Conservation (phyloP, 1,140 invertebrate genomes). For the Spodoptera litura region DNA sequence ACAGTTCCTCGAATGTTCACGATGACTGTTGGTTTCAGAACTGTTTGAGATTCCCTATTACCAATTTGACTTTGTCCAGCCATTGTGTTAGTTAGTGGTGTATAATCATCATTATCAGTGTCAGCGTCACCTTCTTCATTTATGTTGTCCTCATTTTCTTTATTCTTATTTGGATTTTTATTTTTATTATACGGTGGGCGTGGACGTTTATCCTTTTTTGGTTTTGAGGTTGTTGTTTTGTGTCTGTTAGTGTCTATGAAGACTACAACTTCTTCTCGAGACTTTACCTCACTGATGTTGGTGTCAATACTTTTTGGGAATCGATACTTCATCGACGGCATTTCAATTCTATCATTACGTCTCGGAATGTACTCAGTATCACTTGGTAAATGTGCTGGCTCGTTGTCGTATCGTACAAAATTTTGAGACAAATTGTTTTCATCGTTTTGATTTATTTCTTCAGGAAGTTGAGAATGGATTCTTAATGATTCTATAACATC, state of each 20-base stretch:
- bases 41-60: slow-evolving; percentile 81
- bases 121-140: neutral
- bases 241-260: slow-evolving; percentile 65
- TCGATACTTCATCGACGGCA: slow-evolving; percentile 76
- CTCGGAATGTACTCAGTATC: slow-evolving; percentile 73
- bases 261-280: slow-evolving; percentile 72
- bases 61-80: slow-evolving; percentile 82
- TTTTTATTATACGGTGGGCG: slow-evolving; percentile 54
- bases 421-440: slow-evolving; percentile 73
- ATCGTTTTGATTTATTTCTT: slow-evolving; percentile 68
- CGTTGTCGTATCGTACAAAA: slow-evolving; percentile 68
- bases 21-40: slow-evolving; percentile 83
- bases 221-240: slow-evolving; percentile 60
- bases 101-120: slow-evolving; percentile 48
- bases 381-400: slow-evolving; percentile 66
- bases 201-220: slow-evolving; percentile 66
- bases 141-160: slow-evolving; percentile 53
- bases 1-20: slow-evolving; percentile 81
- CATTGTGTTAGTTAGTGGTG: slow-evolving; percentile 74
- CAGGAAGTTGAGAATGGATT: slow-evolving; percentile 69
- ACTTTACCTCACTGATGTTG: slow-evolving; percentile 52
- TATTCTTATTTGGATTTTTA: slow-evolving; percentile 57
- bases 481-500: slow-evolving; percentile 79
- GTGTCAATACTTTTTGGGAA: slow-evolving; percentile 70
- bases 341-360: slow-evolving; percentile 80